Evolutionary conservation across 2,888 invertebrate genomes (phyloP), one percentile per base, ranked within the genome.

Genomic region (Polydrusus tereticollis): DNA sequence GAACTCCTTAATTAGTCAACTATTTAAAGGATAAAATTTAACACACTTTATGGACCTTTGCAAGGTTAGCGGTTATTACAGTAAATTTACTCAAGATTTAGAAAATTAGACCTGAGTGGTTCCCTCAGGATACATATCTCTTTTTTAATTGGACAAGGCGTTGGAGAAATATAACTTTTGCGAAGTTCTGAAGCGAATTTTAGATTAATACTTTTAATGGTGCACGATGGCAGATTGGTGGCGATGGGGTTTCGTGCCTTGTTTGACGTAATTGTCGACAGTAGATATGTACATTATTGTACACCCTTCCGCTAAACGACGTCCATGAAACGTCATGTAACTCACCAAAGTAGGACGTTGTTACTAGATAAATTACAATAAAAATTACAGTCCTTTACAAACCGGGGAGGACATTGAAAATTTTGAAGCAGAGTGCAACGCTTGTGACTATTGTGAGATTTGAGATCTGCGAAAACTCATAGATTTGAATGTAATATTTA

Each of bases 61-160:
- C 21, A 60, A 68, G 67, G 67, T 68, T 60, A 68, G 59, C 50
- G 47, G 43, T 68, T 68, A 52, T 68, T 60, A 60, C 59, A 68
- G 20, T 21, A 47, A 59, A 68, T 59, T 36, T 47, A 50, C 60
- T 50, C 23, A 59, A 60, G 60, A 59, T 68, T 36, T 18, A 23
- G 67, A 45, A 68, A 68, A 68, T 68, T 59, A 60, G 67, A 68
- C 21, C 58, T 26, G 41, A 66, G 33, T 43, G 57, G 43, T 66
- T 41, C 21, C 57, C 18, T 12, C 29, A n/a, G 29, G 52, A 29
- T 55, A 65, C 57, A 38, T 20, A 38, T 20, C 58, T 58, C 57
- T 66, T 57, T 57, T 55, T 23, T 66, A 66, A 66, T 66, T 66
- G 58, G 41, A 21, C 57, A 18, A 21, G 66, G 33, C 66, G 43